Evolutionary conservation across 2,888 invertebrate genomes (phyloP).

Genomic region (Agrochola lychnidis): DNA sequence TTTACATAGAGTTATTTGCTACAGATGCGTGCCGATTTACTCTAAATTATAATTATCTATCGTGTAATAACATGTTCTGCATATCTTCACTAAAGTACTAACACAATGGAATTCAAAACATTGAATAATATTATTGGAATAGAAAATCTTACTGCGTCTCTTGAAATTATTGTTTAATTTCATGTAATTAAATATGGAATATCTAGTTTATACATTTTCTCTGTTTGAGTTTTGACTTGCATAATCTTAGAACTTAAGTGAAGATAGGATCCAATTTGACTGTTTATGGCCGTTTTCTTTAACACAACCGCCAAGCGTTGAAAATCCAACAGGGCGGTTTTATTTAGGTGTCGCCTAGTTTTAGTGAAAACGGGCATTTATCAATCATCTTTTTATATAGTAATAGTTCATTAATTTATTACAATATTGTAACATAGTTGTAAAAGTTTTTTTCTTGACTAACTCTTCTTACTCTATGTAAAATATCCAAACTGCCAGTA

Average conservation of each 20-base stretch:
- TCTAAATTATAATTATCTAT: not conserved
- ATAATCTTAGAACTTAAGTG: not conserved
- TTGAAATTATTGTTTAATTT: not conserved
- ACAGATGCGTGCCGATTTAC: not conserved
- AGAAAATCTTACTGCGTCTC: not conserved
- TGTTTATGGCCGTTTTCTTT: not conserved
- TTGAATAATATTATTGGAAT: slow-evolving; percentile 6
- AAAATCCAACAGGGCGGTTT: not conserved
- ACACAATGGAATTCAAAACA: slow-evolving; percentile 19
- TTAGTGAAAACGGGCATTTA: not conserved
- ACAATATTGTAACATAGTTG: not conserved
- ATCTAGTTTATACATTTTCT: not conserved
- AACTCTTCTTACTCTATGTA: slow-evolving; percentile 22
- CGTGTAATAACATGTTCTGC: not conserved
- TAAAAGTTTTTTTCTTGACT: not conserved
- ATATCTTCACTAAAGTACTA: slow-evolving; percentile 1
- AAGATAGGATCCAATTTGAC: not conserved
- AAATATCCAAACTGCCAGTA: slow-evolving; percentile 39
- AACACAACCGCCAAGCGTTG: not conserved
- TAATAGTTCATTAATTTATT: not conserved
- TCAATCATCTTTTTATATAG: not conserved
- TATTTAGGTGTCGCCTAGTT: not conserved
- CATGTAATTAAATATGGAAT: not conserved
- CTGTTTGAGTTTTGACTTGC: not conserved
- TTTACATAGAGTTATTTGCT: slow-evolving; percentile 23